phyloP scores from a whole-genome alignment of 30 jellyfish, hydroid and myxozoan genomes.

The Hydra vulgaris region DNA sequence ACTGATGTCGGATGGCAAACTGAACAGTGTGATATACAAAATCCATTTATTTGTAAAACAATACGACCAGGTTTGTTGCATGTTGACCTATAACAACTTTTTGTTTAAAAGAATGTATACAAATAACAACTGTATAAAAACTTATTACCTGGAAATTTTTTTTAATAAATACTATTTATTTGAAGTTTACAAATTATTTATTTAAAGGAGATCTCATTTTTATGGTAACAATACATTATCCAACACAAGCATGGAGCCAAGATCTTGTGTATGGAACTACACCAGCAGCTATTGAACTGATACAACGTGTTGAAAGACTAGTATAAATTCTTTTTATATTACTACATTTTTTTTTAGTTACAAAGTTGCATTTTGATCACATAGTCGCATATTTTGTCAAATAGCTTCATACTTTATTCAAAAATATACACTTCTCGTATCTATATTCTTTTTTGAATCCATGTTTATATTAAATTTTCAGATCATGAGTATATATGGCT shows the following conservation, averaged over 20 bases:
- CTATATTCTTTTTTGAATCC: no score
- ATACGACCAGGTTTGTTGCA: constrained; percentile 58
- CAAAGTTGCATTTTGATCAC: neutral
- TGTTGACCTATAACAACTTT: no score
- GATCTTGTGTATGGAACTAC: constrained; percentile 79
- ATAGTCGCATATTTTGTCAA: no score
- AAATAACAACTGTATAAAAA: no score
- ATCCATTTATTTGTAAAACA: constrained; percentile 79
- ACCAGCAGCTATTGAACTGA: constrained; percentile 61
- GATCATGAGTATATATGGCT: constrained; percentile 82
- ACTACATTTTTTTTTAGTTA: no score
- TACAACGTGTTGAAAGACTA: constrained; percentile 75
- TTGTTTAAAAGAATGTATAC: no score
- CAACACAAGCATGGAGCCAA: constrained; percentile 80
- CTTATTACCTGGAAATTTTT: no score
- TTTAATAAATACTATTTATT: no score
- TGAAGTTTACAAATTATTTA: neutral
- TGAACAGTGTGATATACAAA: constrained; percentile 39
- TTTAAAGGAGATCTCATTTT: constrained; percentile 54
- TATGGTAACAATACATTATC: constrained; percentile 84
- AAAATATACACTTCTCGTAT: neutral
- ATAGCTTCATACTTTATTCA: neutral
- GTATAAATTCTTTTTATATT: constrained; percentile 26
- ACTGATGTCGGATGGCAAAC: constrained; percentile 84
- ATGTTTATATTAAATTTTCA: neutral